phyloP scores from a whole-genome alignment of 2,888 invertebrate genomes.

The Scaptomyza tumidula region DNA sequence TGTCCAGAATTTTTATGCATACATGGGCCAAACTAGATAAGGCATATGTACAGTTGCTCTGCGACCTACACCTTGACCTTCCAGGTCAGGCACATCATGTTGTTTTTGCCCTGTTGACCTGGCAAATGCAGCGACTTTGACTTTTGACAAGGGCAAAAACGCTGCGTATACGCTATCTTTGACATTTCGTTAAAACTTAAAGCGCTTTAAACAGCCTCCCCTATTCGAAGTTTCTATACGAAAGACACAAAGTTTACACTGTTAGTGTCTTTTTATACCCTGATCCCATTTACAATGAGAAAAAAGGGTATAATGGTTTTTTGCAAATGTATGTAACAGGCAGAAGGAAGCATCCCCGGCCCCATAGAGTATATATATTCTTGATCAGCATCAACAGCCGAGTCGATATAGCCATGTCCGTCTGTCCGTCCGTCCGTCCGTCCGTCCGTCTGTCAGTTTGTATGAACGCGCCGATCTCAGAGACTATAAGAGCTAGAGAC shows the following conservation, averaged over 20 bases:
- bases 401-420: too few relatives aligned
- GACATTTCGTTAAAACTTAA: constrained; percentile 61
- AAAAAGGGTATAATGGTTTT: too few relatives aligned
- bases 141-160: constrained; percentile 50
- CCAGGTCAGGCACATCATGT: background rate
- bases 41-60: background rate
- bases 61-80: constrained; percentile 25
- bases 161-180: constrained; percentile 61
- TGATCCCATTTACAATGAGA: too few relatives aligned
- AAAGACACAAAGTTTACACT: constrained; percentile 50
- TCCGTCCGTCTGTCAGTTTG: too few relatives aligned
- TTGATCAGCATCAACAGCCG: too few relatives aligned
- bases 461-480: too few relatives aligned
- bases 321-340: too few relatives aligned
- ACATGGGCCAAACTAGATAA: constrained; percentile 32
- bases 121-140: constrained; percentile 51
- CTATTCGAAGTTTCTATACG: constrained; percentile 37
- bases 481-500: too few relatives aligned
- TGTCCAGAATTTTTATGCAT: constrained; percentile 39
- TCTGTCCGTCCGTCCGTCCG: too few relatives aligned
- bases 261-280: constrained; percentile 23
- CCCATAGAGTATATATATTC: too few relatives aligned
- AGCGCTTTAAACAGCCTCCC: constrained; percentile 61
- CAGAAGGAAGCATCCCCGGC: too few relatives aligned
- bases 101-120: constrained; percentile 30